Base-by-base conservation (phyloP, 2,113 vertebrate species). In the Potamarius usumacintae region DNA sequence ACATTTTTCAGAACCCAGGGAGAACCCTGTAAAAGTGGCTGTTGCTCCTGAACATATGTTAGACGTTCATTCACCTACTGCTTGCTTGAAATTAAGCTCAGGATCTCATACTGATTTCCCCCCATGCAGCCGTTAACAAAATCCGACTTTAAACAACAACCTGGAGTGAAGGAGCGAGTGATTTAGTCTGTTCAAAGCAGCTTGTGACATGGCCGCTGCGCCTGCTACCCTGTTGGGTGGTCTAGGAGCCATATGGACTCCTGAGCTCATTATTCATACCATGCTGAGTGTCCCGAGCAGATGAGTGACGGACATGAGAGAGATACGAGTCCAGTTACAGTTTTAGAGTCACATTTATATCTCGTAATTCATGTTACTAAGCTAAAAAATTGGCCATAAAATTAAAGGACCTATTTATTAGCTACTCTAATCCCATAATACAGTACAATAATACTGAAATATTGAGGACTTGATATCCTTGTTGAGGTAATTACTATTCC, bases 191-290 rank as follows among this genome's bases (percentile, higher is more conserved):
- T 69, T 85, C 62, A 27, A 89, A 88, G 87, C 89, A 87, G 86
- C 74, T 85, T 88, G 62, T 82, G 74, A 87, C 82, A 90, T 82
- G 63, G 76, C 71, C 74, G 79, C 78, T 85, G 78, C 62, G 87
- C 72, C 79, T 87, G 63, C 62, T 58, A 57, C 52, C 85, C 85
- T 10, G 69, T 78, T 67, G 57, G 7, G 78, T 7, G 62, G 34
- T 4, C 17, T 17, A 22, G 4, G 60, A 67, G 11, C 48, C 83
- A 88, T 50, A 82, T 53, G 62, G 79, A 67, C 76, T 30, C 14
- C 11, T 52, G 69, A 63, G n/a, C n/a, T 77, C 82, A 81, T 80
- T 89, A 74, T 57, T 84, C 63, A 83, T 18, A 42, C 80, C 69
- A 15, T 58, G 42, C 85, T 22, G 60, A 27, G 74, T 52, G 48